These are phyloP conservation scores for Asteroscopus sphinx DNA, from an alignment of 2,888 invertebrate species.

Conservation along the genomic window DNA sequence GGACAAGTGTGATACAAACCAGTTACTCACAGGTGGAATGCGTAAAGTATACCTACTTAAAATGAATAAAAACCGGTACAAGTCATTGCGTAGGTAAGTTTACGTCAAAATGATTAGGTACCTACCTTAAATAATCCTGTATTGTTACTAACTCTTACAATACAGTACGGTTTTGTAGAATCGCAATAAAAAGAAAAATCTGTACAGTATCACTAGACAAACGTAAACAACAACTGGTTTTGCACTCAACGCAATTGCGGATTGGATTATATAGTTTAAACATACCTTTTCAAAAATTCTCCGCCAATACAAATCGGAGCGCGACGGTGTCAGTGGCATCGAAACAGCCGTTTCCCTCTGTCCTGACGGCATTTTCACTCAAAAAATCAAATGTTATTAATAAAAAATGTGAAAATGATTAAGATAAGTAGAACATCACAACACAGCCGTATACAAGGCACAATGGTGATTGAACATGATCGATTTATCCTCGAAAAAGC, in stretches of 20 bases:
- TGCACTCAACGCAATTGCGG: no score
- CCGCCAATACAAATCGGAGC: conserved; percentile 86
- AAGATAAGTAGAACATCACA: conserved; percentile 65
- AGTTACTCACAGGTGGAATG: conserved; percentile 13
- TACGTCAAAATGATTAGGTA: background rate
- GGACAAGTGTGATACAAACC: conserved; percentile 10
- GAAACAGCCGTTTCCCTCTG: conserved; percentile 80
- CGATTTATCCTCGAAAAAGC: conserved; percentile 63
- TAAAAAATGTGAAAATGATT: conserved; percentile 58
- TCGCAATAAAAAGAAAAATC: conserved; percentile 10
- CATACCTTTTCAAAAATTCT: conserved; percentile 87
- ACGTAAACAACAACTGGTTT: conserved; percentile 38
- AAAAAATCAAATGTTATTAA: conserved; percentile 50
- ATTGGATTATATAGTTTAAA: no score
- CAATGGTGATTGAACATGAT: conserved; percentile 68
- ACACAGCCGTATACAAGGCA: conserved; percentile 52
- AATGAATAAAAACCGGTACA: conserved; percentile 3
- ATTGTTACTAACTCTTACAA: background rate
- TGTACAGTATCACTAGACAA: background rate
- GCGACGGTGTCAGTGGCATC: conserved; percentile 82
- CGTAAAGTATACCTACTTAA: background rate
- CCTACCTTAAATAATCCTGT: conserved; percentile 1
- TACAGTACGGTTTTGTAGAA: no score
- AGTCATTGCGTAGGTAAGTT: conserved; percentile 5
- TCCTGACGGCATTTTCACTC: conserved; percentile 78